A percentile compares a stretch with the other conserved stretches of the same genome.
phyloP scores from a whole-genome alignment of 1,140 invertebrate species.

The Tribolium castaneum region DNA sequence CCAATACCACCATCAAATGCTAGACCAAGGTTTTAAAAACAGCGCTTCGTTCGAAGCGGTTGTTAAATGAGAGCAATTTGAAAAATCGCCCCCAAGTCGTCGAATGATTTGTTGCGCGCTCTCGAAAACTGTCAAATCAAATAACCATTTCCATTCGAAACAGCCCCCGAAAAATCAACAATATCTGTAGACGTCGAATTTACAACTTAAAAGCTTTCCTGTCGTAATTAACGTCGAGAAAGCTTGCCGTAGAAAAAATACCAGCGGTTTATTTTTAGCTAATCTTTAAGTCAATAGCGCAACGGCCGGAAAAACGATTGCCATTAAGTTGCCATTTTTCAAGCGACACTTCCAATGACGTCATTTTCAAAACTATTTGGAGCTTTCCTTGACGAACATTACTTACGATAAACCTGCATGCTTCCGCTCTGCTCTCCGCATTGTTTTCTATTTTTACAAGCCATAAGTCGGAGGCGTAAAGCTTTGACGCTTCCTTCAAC shows the following conservation, averaged over 20 bases:
- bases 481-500: conserved; percentile 6
- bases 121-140: neutral
- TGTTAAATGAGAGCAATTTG: neutral
- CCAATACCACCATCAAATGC: neutral
- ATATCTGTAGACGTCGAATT: neutral
- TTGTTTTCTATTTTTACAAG: conserved; percentile 27
- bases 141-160: neutral
- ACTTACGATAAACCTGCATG: neutral
- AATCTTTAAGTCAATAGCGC: conserved; percentile 26
- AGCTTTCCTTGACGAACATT: neutral
- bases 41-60: neutral
- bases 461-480: neutral
- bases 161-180: conserved; percentile 18
- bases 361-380: conserved; percentile 3
- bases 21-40: neutral
- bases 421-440: neutral
- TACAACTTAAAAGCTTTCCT: conserved; percentile 23
- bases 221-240: conserved; percentile 17
- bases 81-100: neutral
- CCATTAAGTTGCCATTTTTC: conserved; percentile 28
- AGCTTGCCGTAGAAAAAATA: conserved; percentile 8
- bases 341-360: conserved; percentile 14
- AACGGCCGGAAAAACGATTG: conserved; percentile 8
- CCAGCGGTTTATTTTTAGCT: conserved; percentile 7
- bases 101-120: neutral